phyloP scores from a whole-genome alignment of 2,888 invertebrate species.

The Cerastoderma edule region DNA sequence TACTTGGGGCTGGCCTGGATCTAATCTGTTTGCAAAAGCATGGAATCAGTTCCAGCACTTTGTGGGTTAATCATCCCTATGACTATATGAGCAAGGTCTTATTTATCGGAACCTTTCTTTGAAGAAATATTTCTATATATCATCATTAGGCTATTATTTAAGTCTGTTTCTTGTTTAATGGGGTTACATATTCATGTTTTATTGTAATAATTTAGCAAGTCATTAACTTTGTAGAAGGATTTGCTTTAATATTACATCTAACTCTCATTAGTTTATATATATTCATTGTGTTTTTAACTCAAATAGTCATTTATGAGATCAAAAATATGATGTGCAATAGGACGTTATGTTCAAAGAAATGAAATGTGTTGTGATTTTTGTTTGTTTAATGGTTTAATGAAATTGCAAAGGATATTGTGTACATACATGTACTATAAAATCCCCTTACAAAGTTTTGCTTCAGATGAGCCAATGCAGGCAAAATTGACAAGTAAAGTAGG shows the following conservation, averaged over 20 bases:
- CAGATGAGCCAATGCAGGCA: background rate
- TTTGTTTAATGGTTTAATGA: too few species aligned
- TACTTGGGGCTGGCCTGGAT: too few species aligned
- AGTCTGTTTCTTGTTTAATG: background rate
- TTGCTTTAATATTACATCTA: background rate
- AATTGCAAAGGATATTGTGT: too few species aligned
- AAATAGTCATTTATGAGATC: slow-evolving; percentile 8
- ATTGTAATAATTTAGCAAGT: background rate
- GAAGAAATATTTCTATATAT: background rate
- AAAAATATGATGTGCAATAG: slow-evolving; percentile 8
- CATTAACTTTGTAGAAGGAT: background rate
- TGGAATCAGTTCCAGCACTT: too few species aligned
- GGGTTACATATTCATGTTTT: background rate
- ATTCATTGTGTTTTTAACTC: slow-evolving; percentile 3
- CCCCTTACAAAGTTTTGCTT: background rate
- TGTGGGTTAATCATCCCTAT: too few species aligned
- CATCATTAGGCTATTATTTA: background rate
- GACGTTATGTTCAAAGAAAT: background rate
- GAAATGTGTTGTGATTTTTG: slow-evolving; percentile 20
- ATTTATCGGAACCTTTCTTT: too few species aligned
- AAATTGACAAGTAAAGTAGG: too few species aligned
- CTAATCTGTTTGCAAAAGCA: too few species aligned
- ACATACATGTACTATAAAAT: too few species aligned
- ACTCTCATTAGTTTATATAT: background rate
- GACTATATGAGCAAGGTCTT: too few species aligned